Percentiles rank a stretch among this genome's conserved stretches.
phyloP scores from a whole-genome alignment of 2,113 vertebrate species.

The Riparia riparia region DNA sequence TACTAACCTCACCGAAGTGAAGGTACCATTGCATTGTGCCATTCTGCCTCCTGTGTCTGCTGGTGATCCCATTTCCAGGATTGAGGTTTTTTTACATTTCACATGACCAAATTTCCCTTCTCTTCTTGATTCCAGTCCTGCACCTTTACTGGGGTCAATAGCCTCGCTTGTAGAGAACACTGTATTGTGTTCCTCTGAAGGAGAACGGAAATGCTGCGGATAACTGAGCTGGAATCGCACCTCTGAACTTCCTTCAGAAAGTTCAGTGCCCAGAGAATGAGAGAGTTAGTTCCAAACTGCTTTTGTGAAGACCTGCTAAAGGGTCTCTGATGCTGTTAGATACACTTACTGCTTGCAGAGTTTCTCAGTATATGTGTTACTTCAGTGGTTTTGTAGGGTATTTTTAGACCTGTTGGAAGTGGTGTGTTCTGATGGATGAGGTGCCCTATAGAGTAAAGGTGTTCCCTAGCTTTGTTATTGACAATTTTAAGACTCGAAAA shows the following conservation, averaged over 20 bases:
- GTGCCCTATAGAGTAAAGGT: not conserved
- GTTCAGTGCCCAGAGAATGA: not conserved
- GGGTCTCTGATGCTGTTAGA: not conserved
- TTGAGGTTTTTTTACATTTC: accelerated
- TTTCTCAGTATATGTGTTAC: not conserved
- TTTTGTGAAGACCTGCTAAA: not conserved
- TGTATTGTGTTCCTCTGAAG: not conserved
- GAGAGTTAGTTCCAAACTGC: not conserved
- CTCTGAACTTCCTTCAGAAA: not conserved
- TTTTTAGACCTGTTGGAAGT: not conserved
- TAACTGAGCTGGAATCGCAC: not conserved
- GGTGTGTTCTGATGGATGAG: not conserved
- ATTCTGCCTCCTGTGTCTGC: accelerated
- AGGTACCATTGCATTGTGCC: accelerated
- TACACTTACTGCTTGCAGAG: not conserved
- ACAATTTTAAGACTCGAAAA: not conserved
- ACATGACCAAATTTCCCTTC: not conserved
- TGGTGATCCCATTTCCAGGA: accelerated
- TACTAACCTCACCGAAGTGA: not conserved
- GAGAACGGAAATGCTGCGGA: not conserved
- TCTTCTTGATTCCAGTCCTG: not conserved
- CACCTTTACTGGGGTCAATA: not conserved
- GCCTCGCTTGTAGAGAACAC: not conserved
- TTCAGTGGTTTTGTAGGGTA: not conserved
- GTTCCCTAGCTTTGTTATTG: not conserved